Percentiles rank a stretch among this genome's conserved stretches.
Evolutionary conservation across 2,888 invertebrate species (phyloP).

Genomic region (Scaptomyza flava): DNA sequence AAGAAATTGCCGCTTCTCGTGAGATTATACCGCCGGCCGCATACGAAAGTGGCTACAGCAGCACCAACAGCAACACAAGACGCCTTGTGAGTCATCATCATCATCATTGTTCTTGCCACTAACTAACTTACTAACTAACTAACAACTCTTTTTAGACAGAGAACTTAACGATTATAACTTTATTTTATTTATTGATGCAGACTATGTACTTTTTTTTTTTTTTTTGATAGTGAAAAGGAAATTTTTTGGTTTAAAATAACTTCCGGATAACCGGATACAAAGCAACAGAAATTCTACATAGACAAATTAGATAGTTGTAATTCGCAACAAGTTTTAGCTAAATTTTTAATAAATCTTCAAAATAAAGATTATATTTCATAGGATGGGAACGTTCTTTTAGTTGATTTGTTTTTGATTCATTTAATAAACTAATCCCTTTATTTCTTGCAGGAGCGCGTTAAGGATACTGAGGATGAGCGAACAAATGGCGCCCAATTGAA

Average conservation of each 20-base stretch:
- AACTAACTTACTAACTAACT: slow-evolving; percentile 22
- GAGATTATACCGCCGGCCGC: slow-evolving; percentile 86
- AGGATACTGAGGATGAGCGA: slow-evolving; percentile 86
- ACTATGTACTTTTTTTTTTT: no score
- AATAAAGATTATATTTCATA: no score
- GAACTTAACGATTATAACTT: slow-evolving; percentile 2
- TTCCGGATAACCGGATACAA: no score
- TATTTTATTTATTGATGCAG: neutral
- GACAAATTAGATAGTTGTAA: neutral
- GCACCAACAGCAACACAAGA: slow-evolving; percentile 70
- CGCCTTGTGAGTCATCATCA: slow-evolving; percentile 75
- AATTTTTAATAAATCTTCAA: neutral
- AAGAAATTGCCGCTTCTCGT: slow-evolving; percentile 93
- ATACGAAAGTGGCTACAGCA: slow-evolving; percentile 77
- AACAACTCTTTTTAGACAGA: slow-evolving; percentile 40
- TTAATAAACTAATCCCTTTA: no score
- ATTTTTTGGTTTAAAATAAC: no score
- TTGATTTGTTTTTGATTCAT: no score
- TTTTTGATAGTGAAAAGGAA: no score
- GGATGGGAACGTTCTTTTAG: no score
- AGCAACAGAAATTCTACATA: no score
- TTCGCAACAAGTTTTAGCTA: neutral
- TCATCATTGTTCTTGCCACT: slow-evolving; percentile 6
- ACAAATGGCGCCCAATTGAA: slow-evolving; percentile 87
- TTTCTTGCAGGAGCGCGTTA: slow-evolving; percentile 80